Base-by-base conservation (phyloP, 2,888 invertebrate genomes). In the Hirtodrosophila trivittata region DNA sequence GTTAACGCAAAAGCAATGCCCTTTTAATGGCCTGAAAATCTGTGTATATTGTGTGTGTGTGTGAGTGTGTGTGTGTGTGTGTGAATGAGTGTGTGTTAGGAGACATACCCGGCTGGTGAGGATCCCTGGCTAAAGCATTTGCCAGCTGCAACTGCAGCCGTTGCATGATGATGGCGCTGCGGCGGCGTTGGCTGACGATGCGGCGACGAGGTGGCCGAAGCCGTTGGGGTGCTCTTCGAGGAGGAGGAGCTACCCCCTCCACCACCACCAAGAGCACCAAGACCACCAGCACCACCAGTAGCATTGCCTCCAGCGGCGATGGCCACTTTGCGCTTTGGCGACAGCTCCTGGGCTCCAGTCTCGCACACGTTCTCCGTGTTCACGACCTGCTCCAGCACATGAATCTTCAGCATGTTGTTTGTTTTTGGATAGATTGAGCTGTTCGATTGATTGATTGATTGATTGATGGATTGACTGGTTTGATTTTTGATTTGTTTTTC, bases 361-460 rank as follows among this genome's bases (percentile, higher is more conserved):
- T 84, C 86, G 58, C 81, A 76, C 56, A 70, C 85, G 62, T 70
- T 87, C 71, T 94, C 94, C 90, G 93, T 94, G 89, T 92, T 94
- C 90, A 94, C 94, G 88, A 94, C 93, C 87, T 94, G 94, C 88
- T 94, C 94, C 92, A 94, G 91, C 94, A 94, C 94, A 90, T 94
- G 94, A 91, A 94, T 94, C 92, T 94, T 94, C 91, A 94, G 91
- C 94, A 94, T 94, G 39, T 32, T 55, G 55, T 51, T 65, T 57
- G 70, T 66, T 56, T 63, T 21, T 21, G 18, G 54, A 42, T 54
- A 43, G 56, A 33, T 37, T 42, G 42, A 47, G 12, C 33, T 26
- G 21, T 25, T 13, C 14, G 43, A 28, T 37, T 42, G 47, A 47
- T 39, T 42, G 55, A 54, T 30, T 66, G 66, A 67, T 43, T 62